Base-by-base conservation (phyloP, 1,140 invertebrate genomes). In the Pomacea maculata region DNA sequence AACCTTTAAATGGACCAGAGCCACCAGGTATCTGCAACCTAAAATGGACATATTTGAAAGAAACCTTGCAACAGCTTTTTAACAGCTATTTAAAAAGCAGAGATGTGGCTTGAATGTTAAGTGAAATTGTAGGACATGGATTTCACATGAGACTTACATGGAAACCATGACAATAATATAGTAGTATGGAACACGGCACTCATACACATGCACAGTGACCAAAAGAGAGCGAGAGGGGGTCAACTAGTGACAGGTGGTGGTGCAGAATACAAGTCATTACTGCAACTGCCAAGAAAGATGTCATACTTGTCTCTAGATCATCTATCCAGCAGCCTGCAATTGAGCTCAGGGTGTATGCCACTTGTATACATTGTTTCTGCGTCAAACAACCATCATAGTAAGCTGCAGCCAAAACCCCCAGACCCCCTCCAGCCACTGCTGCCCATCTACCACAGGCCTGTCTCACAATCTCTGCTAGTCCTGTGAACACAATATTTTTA, bases 301-400 rank as follows among this genome's bases (percentile, higher is more conserved):
- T 21, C 21, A 9, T 73, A 73, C 71, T 52, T 29, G 0, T 73
- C 29, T 17, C 34, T 1, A 45, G 45, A 21, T 25, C 45, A 25
- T 73, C 25, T 14, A 11, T 7, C 71, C 71, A 73, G 11, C 9
- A 45, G 9, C 34, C 19, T 21, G 52, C 25, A 17, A 29, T 45
- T 10, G 12, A 14, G 71, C 17, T 52, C 71, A 73, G 11, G 45
- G 25, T 45, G 71, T 52, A 45, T 6, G 71, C 71, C 4, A 73
- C 19, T 19, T 73, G n/a, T 29, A 73, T n/a, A 21, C 71, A 73
- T 34, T 73, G 71, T 12, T 14, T 52, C 17, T 73, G 71, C 5
- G 71, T 73, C 25, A 73, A 21, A 45, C 71, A 73, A 12, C 71
- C 71, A 73, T 73, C 71, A 21, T 73, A 52, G 45, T 73, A 73